Conservation (phyloP, 2,113 vertebrate genomes). For the Otolemur garnettii region DNA sequence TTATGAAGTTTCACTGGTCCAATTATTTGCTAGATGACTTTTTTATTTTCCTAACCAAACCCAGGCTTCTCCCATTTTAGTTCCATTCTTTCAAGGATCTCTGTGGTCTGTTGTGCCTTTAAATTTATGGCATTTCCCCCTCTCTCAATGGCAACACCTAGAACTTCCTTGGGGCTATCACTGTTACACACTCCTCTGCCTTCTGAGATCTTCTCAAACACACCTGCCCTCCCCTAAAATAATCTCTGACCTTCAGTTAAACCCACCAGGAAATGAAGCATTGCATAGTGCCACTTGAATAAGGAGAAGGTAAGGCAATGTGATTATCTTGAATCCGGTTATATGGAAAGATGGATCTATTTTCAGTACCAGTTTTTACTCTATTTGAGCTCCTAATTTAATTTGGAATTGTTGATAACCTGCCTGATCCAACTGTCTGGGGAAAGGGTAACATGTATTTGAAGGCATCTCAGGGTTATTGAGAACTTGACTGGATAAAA, state of each 20-base stretch:
- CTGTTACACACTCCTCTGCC: not conserved
- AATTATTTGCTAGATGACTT: conserved; percentile 20
- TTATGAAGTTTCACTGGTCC: not conserved
- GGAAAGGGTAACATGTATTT: conserved; percentile 38
- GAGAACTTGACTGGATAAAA: not conserved
- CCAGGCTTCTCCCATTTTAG: not conserved
- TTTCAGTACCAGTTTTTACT: conserved; percentile 67
- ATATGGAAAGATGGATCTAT: conserved; percentile 58
- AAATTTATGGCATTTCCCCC: not conserved
- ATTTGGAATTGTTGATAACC: conserved; percentile 61
- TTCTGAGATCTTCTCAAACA: not conserved
- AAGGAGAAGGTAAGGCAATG: conserved; percentile 2
- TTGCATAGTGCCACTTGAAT: not conserved
- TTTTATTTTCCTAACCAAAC: conserved; percentile 4
- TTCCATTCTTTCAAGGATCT: not conserved
- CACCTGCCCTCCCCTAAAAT: not conserved
- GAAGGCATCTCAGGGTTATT: not conserved
- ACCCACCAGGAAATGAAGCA: not conserved
- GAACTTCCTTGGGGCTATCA: not conserved
- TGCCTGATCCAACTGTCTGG: not conserved
- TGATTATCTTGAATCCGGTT: conserved; percentile 33
- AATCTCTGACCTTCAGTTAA: not conserved
- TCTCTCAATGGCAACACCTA: not conserved
- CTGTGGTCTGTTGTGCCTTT: not conserved
- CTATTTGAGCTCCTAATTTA: not conserved